These are phyloP conservation scores for Junonia oenone DNA, from an alignment of 2,888 invertebrate species.

Conservation along the genomic window DNA sequence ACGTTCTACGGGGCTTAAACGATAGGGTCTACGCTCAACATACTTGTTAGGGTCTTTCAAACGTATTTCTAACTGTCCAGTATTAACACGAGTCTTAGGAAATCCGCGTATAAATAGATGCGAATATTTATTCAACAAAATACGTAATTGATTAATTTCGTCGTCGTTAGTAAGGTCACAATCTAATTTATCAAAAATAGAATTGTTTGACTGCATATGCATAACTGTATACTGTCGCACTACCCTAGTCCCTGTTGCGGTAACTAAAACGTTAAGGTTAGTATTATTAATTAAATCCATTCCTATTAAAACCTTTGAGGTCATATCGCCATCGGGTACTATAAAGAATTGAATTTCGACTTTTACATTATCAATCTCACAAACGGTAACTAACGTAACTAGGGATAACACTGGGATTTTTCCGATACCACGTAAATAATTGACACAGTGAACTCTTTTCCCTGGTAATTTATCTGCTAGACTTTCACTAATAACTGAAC, in stretches of 20 bases:
- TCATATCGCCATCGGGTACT: slow-evolving; percentile 19
- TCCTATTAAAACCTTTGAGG: slow-evolving; percentile 16
- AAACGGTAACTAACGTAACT: slow-evolving; percentile 5
- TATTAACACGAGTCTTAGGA: slow-evolving; percentile 33
- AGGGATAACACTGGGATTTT: slow-evolving; percentile 14
- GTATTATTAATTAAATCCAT: slow-evolving; percentile 14
- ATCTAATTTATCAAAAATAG: neutral
- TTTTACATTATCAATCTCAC: slow-evolving; percentile 10
- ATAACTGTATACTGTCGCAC: neutral
- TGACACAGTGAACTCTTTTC: slow-evolving; percentile 18
- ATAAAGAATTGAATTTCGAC: slow-evolving; percentile 20
- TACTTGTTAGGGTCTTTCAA: slow-evolving; percentile 32
- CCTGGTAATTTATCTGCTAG: slow-evolving; percentile 33
- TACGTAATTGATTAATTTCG: too few relatives aligned
- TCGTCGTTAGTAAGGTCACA: too few relatives aligned
- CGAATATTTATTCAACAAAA: too few relatives aligned
- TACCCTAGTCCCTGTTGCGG: neutral
- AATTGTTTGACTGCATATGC: too few relatives aligned
- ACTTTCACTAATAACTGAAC: slow-evolving; percentile 34
- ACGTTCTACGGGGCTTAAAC: slow-evolving; percentile 34
- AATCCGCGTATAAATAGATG: slow-evolving; percentile 33
- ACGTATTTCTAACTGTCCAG: slow-evolving; percentile 20
- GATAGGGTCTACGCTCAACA: slow-evolving; percentile 37
- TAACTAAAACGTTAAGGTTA: slow-evolving; percentile 8
- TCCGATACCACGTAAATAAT: slow-evolving; percentile 16